A percentile compares a stretch with the other conserved stretches of the same genome.
These are phyloP conservation scores for Littorina saxatilis DNA, from an alignment of 1,140 invertebrate species.

Conservation along the genomic window DNA sequence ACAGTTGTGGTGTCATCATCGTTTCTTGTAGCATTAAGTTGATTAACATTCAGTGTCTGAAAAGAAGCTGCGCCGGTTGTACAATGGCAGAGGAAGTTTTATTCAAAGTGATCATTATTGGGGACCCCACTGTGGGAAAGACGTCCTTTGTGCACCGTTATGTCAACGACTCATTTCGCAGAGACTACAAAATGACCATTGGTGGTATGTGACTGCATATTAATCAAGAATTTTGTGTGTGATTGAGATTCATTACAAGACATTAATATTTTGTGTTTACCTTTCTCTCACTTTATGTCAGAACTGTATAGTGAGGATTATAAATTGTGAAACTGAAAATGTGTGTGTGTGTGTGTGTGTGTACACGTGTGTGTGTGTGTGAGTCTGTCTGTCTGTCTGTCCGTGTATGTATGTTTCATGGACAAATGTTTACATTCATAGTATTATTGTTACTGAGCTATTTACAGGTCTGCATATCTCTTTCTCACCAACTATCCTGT, in stretches of 20 bases:
- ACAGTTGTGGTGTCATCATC: too few relatives aligned
- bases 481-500: neutral
- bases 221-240: neutral
- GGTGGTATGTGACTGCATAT: conserved; percentile 66
- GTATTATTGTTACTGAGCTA: neutral
- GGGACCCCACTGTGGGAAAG: conserved; percentile 96
- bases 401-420: neutral
- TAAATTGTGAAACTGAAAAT: neutral
- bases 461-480: neutral
- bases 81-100: conserved; percentile 83
- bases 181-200: conserved; percentile 95
- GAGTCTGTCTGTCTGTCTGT: too few relatives aligned
- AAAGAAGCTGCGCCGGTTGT: too few relatives aligned
- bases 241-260: neutral
- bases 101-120: conserved; percentile 98
- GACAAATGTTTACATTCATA: neutral
- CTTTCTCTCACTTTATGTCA: neutral
- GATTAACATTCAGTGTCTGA: neutral
- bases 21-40: neutral
- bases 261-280: neutral
- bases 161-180: conserved; percentile 94
- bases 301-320: too few relatives aligned
- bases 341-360: too few relatives aligned
- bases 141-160: conserved; percentile 91
- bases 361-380: neutral